Evolutionary conservation across 92 coral and sea anemone species (phyloP), one percentile per base, ranked within the genome.

Genomic region (Virgularia gustaviana): DNA sequence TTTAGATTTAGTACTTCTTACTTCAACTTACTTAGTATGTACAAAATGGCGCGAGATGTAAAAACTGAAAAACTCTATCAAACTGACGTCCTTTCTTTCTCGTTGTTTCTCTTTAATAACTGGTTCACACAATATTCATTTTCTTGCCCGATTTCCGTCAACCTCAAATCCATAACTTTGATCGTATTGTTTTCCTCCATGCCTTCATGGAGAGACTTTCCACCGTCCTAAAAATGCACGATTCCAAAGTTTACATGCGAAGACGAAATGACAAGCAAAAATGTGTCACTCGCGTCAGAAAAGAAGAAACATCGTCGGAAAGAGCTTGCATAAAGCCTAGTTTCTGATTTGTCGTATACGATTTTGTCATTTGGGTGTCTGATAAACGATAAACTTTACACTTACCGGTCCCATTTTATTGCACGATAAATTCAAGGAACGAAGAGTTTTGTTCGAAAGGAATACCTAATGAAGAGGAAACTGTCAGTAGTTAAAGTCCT

Each of bases 81-180:
- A 49, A 68, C 34, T 8, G 59, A 18, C 6, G 44, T 49, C 60
- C 35, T 49, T 35, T 92, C 83, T 16, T 81, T 74, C 35, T 92
- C 98, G 68, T 90, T 77, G 79, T 92, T 92, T 75, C 91, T 78
- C 63, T 92, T 92, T 45, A 92, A 51, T 28, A 92, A 53, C 55
- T 91, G 98, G 76, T 89, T 92, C 32, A 92, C 89, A 36, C 98
- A 92, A 63, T 92, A 92, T 64, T 92, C 98, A 43, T 87, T 86
- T 49, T 92, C 98, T 81, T 92, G 98, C 27, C 96, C 97, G 19
- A 91, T 88, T 43, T 88, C 97, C 6, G 92, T 89, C 23, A 91
- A 78, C 54, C 97, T 74, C 47, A 91, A 64, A 56, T 91, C 97
- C 96, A 91, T 91, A 61, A 75, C 70, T 44, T 79, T 87, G 36